A percentile compares a stretch with the other conserved stretches of the same genome.
Conservation (phyloP, 2,888 invertebrate genomes). For the Pterostichus madidus region DNA sequence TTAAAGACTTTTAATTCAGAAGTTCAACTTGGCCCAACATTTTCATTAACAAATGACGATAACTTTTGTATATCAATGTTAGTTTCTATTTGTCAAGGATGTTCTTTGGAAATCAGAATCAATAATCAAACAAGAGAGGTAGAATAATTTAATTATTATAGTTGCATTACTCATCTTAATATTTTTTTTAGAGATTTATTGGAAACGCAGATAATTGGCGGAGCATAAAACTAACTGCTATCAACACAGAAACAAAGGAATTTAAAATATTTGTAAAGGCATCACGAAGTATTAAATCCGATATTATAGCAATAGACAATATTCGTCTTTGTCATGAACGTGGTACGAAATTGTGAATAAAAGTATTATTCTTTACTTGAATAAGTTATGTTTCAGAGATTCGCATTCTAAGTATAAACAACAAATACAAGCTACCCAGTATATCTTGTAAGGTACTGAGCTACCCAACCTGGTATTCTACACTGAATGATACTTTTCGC, state of each 20-base stretch:
- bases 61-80: slow-evolving; percentile 34
- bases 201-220: slow-evolving; percentile 2
- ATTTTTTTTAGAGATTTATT: neutral
- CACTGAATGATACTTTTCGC: neutral
- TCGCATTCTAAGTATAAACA: neutral
- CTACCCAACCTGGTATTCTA: neutral
- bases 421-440: neutral
- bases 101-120: slow-evolving; percentile 6
- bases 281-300: neutral
- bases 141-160: no score
- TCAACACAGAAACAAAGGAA: neutral
- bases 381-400: slow-evolving; percentile 10
- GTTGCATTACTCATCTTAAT: neutral
- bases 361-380: neutral
- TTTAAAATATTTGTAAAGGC: slow-evolving; percentile 45
- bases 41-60: neutral
- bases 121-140: slow-evolving; percentile 17
- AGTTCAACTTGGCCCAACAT: neutral
- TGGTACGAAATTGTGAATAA: slow-evolving; percentile 60
- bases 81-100: neutral
- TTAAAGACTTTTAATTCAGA: slow-evolving; percentile 4
- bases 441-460: slow-evolving; percentile 23
- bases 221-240: neutral
- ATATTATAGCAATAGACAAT: slow-evolving; percentile 69
- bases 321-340: slow-evolving; percentile 69